phyloP scores from a whole-genome alignment of 1,140 invertebrate genomes.

The Tenebrio molitor region DNA sequence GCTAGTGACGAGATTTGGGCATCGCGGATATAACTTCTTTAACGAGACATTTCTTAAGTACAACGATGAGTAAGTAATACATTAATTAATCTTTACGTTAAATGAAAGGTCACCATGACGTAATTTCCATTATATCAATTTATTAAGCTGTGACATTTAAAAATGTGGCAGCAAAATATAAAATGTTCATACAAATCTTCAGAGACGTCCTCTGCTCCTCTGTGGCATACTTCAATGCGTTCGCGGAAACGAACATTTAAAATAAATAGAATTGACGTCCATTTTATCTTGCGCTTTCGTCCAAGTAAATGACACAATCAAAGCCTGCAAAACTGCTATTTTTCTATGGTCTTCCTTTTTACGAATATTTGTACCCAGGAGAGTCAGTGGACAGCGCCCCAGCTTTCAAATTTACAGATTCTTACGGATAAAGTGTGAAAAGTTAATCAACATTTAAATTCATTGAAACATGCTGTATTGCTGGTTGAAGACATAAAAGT shows the following conservation, averaged over 20 bases:
- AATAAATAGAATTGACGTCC: constrained; percentile 95
- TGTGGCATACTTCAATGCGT: constrained; percentile 97
- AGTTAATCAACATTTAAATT: too few relatives aligned
- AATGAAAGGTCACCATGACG: too few relatives aligned
- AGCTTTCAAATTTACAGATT: constrained; percentile 84
- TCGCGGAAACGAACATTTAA: constrained; percentile 92
- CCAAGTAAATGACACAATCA: constrained; percentile 79
- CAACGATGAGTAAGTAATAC: constrained; percentile 74
- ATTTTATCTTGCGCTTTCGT: constrained; percentile 86
- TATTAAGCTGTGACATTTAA: too few relatives aligned
- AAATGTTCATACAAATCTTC: too few relatives aligned
- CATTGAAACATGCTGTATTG: too few relatives aligned
- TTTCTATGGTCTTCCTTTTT: constrained; percentile 92
- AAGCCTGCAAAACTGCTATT: constrained; percentile 89
- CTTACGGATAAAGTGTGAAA: too few relatives aligned
- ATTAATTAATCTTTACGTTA: neutral
- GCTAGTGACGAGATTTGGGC: constrained; percentile 90
- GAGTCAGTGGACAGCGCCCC: constrained; percentile 95
- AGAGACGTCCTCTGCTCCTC: constrained; percentile 85
- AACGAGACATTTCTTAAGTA: constrained; percentile 83
- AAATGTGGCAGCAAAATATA: too few relatives aligned
- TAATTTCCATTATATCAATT: too few relatives aligned
- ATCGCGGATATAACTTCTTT: constrained; percentile 92
- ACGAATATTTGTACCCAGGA: constrained; percentile 87
- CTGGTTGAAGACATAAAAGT: too few relatives aligned